Percentiles rank a stretch among this genome's conserved stretches.
phyloP scores from a whole-genome alignment of 2,113 vertebrate genomes.

The Crotophaga sulcirostris region DNA sequence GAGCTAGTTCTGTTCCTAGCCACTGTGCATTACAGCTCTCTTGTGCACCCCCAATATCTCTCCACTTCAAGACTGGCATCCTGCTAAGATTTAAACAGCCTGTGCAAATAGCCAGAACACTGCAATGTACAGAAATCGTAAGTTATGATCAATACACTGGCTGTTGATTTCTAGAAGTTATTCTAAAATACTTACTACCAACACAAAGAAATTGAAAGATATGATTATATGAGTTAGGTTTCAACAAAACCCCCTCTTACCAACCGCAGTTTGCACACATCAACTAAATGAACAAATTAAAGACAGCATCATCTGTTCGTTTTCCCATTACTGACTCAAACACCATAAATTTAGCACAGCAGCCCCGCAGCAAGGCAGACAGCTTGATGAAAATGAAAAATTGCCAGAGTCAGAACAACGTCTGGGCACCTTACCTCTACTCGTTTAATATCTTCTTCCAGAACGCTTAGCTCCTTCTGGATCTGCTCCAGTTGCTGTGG shows the following conservation, averaged over 20 bases:
- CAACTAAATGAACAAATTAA: conserved; percentile 37
- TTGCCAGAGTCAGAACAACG: conserved; percentile 42
- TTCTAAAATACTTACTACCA: background rate
- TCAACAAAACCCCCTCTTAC: background rate
- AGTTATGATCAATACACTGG: background rate
- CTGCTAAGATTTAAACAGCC: background rate
- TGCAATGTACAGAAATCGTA: accelerated
- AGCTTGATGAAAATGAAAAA: conserved; percentile 63
- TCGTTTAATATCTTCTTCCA: conserved; percentile 98
- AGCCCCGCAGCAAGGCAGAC: conserved; percentile 51
- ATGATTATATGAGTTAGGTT: background rate
- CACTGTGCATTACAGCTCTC: background rate
- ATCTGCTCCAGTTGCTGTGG: conserved; percentile 96
- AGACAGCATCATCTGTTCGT: conserved; percentile 50
- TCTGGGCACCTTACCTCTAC: conserved; percentile 87
- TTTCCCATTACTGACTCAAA: conserved; percentile 49
- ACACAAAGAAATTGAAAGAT: background rate
- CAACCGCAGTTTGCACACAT: conserved; percentile 1
- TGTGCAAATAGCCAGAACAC: background rate
- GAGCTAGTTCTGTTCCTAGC: background rate
- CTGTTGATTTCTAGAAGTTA: background rate
- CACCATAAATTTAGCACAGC: conserved; percentile 46
- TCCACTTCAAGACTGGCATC: background rate
- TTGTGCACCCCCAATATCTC: background rate
- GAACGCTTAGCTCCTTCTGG: conserved; percentile 96